Conservation (phyloP, 2,113 vertebrate genomes). For the Triplophysa tibetana region DNA sequence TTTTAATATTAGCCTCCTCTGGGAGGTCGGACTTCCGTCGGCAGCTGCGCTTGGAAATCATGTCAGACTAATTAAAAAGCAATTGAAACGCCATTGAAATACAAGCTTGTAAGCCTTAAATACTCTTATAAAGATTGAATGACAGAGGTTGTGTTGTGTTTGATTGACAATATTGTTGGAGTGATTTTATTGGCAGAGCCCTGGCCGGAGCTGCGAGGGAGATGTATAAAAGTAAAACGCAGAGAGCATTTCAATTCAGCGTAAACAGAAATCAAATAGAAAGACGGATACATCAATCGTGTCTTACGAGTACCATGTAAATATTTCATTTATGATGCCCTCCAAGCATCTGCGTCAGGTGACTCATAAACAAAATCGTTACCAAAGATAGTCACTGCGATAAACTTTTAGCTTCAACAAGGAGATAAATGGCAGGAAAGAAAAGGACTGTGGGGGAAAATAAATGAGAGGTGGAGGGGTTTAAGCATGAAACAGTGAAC, state of each 20-base stretch:
- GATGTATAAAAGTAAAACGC: background rate
- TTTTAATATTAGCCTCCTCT: constrained; percentile 47
- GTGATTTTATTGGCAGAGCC: constrained; percentile 39
- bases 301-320: background rate
- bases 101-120: constrained; percentile 11
- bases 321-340: constrained; percentile 24
- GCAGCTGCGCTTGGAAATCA: constrained; percentile 27
- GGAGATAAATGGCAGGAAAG: background rate
- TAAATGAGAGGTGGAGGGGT: background rate
- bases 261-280: constrained; percentile 24
- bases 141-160: background rate
- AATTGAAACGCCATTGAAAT: constrained; percentile 1
- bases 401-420: constrained; percentile 4
- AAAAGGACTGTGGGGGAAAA: background rate
- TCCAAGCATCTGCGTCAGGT: constrained; percentile 1
- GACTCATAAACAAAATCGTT: background rate
- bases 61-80: constrained; percentile 56
- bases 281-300: constrained; percentile 9
- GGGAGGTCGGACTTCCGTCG: constrained; percentile 37
- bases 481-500: background rate
- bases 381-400: background rate
- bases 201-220: constrained; percentile 3
- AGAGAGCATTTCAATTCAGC: background rate
- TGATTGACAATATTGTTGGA: constrained; percentile 45
- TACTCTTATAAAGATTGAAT: background rate